These are phyloP conservation scores for Tor tambroides DNA, from an alignment of 2,113 vertebrate species.

Conservation along the genomic window DNA sequence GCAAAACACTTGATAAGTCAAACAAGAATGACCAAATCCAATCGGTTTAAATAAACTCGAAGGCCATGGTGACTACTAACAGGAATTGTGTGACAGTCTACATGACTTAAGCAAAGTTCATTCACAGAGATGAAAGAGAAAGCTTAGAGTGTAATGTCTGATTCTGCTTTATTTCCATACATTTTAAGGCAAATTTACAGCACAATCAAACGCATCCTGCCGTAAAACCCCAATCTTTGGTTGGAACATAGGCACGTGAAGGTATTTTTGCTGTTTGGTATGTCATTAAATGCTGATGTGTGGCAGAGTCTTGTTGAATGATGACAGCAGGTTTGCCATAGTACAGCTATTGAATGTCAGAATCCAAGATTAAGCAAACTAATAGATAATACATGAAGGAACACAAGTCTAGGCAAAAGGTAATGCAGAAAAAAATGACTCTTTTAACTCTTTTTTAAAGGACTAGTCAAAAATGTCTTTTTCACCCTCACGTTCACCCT, in stretches of 20 bases:
- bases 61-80: neutral
- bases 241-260: slow-evolving; percentile 42
- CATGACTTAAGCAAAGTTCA: neutral
- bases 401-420: neutral
- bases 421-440: neutral
- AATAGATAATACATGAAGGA: neutral
- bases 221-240: slow-evolving; percentile 32
- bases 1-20: neutral
- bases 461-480: neutral
- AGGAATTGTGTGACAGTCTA: neutral
- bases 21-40: neutral
- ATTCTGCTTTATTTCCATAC: slow-evolving; percentile 49
- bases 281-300: slow-evolving; percentile 23
- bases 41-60: neutral
- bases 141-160: neutral
- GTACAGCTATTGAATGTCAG: neutral
- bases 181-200: slow-evolving; percentile 54
- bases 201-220: slow-evolving; percentile 41
- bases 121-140: neutral
- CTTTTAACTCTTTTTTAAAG: neutral
- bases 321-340: neutral
- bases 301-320: slow-evolving; percentile 4
- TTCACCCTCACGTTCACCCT: neutral
- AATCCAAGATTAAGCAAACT: slow-evolving; percentile 30
- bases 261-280: slow-evolving; percentile 27